These are phyloP conservation scores for Cephus sareptanus DNA, from an alignment of 2,888 invertebrate species.

Conservation along the genomic window DNA sequence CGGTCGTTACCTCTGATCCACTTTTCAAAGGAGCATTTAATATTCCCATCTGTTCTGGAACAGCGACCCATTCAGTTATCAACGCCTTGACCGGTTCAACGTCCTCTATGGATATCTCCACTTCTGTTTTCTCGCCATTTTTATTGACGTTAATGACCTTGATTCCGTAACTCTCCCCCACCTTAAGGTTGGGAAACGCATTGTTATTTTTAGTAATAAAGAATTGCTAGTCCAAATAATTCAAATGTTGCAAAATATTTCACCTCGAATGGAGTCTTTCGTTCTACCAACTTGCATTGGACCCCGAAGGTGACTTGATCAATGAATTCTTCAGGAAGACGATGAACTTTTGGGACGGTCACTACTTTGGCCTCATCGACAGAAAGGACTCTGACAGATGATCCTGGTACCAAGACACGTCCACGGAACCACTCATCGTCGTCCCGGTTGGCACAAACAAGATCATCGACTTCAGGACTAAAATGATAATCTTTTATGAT, in stretches of 20 bases:
- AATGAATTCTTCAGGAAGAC: constrained; percentile 35
- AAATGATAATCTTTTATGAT: constrained; percentile 8
- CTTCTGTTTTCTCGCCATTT: background rate
- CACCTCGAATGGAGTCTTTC: constrained; percentile 21
- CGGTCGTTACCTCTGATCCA: constrained; percentile 41
- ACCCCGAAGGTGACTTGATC: constrained; percentile 38
- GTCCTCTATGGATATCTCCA: constrained; percentile 7
- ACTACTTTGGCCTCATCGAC: constrained; percentile 48
- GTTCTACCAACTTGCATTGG: constrained; percentile 29
- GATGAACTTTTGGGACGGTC: constrained; percentile 28
- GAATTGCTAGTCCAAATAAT: background rate
- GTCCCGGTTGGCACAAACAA: constrained; percentile 43
- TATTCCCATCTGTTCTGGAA: constrained; percentile 44
- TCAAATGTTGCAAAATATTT: background rate
- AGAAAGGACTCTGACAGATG: constrained; percentile 38
- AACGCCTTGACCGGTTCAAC: constrained; percentile 18
- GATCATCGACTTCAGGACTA: constrained; percentile 43
- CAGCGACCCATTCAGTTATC: constrained; percentile 43
- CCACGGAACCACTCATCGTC: constrained; percentile 53
- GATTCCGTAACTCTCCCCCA: background rate
- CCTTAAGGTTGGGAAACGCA: background rate
- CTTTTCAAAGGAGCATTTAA: constrained; percentile 36
- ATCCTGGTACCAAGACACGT: constrained; percentile 35
- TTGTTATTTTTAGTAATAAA: background rate
- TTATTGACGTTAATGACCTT: background rate